Percentiles rank a stretch among this genome's conserved stretches.
Conservation (phyloP, 2,797 vertebrate species). For the Pangasius larnaudii region DNA sequence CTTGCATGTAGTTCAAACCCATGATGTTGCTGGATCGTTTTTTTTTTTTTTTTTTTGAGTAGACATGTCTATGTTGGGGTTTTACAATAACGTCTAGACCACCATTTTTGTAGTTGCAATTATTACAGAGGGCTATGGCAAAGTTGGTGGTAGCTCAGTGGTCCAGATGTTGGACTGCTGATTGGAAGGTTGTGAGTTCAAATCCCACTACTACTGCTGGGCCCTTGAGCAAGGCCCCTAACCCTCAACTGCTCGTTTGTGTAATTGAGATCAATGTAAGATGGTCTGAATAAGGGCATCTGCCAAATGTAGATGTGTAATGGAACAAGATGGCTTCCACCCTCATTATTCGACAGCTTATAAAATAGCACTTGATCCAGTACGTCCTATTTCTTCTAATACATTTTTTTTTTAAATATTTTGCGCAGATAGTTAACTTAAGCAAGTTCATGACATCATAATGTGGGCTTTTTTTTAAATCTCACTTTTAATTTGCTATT, state of each 20-base stretch:
- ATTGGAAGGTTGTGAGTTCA: too few species aligned
- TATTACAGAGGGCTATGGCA: too few species aligned
- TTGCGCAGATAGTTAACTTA: not conserved
- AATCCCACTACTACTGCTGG: too few species aligned
- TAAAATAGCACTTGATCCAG: not conserved
- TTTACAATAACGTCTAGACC: not conserved
- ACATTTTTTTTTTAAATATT: not conserved
- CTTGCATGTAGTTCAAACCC: too few species aligned
- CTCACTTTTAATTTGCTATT: not conserved
- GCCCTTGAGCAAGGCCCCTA: too few species aligned
- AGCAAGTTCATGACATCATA: not conserved
- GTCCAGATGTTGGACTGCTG: too few species aligned
- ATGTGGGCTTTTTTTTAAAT: not conserved
- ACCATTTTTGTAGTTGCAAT: not conserved
- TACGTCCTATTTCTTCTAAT: not conserved
- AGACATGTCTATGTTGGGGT: not conserved
- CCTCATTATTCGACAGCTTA: not conserved
- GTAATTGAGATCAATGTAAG: too few species aligned
- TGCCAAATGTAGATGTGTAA: not conserved
- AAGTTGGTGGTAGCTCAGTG: too few species aligned
- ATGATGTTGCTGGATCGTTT: too few species aligned
- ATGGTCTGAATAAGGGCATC: too few species aligned
- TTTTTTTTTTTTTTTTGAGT: too few species aligned
- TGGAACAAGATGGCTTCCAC: not conserved
- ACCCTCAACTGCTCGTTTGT: too few species aligned